Percentiles rank a stretch among this genome's conserved stretches.
Evolutionary conservation across 2,888 invertebrate species (phyloP).

Genomic region (Acronicta aceris): DNA sequence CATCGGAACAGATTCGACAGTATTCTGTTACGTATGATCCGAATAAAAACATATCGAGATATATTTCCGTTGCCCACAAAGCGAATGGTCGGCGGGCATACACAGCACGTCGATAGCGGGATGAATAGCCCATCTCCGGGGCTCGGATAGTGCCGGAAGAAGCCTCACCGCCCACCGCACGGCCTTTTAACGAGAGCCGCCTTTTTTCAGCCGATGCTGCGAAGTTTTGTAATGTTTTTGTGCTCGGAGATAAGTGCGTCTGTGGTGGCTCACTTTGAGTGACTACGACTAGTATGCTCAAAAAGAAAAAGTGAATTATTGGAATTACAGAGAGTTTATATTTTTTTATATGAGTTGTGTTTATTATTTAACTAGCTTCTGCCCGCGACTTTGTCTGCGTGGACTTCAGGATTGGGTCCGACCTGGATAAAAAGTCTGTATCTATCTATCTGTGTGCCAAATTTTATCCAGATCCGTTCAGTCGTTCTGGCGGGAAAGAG

Average conservation of each 20-base stretch:
- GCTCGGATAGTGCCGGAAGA: conserved; percentile 75
- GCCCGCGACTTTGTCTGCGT: too few species aligned
- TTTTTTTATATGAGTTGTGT: too few species aligned
- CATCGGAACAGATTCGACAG: conserved; percentile 35
- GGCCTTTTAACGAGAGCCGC: conserved; percentile 74
- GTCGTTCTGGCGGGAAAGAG: too few species aligned
- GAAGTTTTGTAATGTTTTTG: conserved; percentile 55
- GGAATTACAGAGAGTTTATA: neutral
- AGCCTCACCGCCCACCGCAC: conserved; percentile 59
- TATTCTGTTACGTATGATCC: conserved; percentile 42
- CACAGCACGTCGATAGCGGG: conserved; percentile 69
- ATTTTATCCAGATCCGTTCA: too few species aligned
- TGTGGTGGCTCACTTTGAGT: conserved; percentile 34
- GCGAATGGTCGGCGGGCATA: conserved; percentile 54
- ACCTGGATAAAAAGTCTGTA: too few species aligned
- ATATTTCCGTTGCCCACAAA: conserved; percentile 57
- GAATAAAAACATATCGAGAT: conserved; percentile 55
- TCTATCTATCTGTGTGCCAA: too few species aligned
- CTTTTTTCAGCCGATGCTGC: conserved; percentile 63
- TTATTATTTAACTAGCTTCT: too few species aligned
- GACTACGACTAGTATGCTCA: neutral
- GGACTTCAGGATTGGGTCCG: too few species aligned
- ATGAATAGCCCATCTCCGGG: conserved; percentile 83
- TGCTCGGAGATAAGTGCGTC: conserved; percentile 45
- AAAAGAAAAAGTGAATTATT: neutral